Base-by-base conservation (phyloP, 2,797 vertebrate genomes). In the Schizothorax lantsangensis region DNA sequence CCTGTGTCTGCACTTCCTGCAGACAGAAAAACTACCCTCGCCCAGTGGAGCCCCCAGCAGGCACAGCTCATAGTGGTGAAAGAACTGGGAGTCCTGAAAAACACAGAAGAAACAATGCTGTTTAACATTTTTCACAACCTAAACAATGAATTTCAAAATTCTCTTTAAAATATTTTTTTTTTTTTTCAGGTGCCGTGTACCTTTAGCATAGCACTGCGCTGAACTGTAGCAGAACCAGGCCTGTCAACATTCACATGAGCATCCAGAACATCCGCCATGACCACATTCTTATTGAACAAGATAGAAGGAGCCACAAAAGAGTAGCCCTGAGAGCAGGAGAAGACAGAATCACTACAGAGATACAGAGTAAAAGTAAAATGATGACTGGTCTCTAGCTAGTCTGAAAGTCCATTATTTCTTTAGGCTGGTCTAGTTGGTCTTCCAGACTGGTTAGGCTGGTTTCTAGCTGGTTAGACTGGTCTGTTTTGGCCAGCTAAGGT, bases 251-350 rank as follows among this genome's bases (percentile, higher is more conserved):
- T 90, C 3, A 93, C 91, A 19, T 96, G 94, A 1, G 92, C 93
- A 10, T 95, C 94, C 11, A 97, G 92, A 84, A 96, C 95, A 71
- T 97, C 97, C 0, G 95, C 96, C 94, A 97, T 98, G 85, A 97
- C 96, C 0, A 95, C 97, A 1, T 98, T 98, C 82, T 95, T 96
- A 90, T 97, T 97, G 90, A 98, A 98, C 57, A 98, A 94, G 90
- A 98, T 97, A 84, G 97, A 98, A 0, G 97, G 97, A 1, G 97
- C 97, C 57, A 98, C 94, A 38, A 98, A 98, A 36, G 97, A 98
- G 91, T 98, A 98, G 15, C 97, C 97, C 97, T 98, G 89, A n/a
- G 26, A 74, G 21, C 19, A 86, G 79, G 68, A 84, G 8, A 72
- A 23, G 5, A 57, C 17, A 23, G 49, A 49, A 66, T 68, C 49